Evolutionary conservation across 2,888 invertebrate genomes (phyloP), one percentile per base, ranked within the genome.

Genomic region (Neoaliturus tenellus): DNA sequence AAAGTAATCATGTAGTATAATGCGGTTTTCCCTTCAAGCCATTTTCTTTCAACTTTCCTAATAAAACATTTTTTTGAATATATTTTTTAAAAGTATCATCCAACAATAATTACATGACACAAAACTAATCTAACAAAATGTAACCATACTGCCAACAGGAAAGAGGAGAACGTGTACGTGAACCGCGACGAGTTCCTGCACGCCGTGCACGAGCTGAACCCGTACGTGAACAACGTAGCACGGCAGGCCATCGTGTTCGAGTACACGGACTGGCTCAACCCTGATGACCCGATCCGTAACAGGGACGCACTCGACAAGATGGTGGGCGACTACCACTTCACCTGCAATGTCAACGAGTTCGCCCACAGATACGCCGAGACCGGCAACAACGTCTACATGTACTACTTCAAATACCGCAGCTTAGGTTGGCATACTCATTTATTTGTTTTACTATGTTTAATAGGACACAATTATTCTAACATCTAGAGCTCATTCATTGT

Each of bases 321-420:
- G 93, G 96, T 98, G 33, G 98, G 98, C 14, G 98, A 99, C 90
- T 97, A 96, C 89, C 97, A 98, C 89, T 98, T 98, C 90, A 97
- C 98, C 28, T 99, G 99, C 91, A 96, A 96, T 89, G 98, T 98
- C 75, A 98, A 98, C 91, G 97, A 98, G 90, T 96, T 98, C 90
- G 97, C 98, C 25, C 94, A 96, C 88, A 75, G 89, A 73, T 98
- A 98, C 90, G 96, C 98, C 6, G 95, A 95, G 89, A 96, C 96
- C 83, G 97, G 97, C 14, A 96, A 96, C 90, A 95, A 95, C 89
- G 98, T 97, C 73, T 98, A 96, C 91, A 96, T 96, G 93, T 98
- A 98, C 91, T 96, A 97, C 90, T 98, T 96, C 91, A 96, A 95
- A 88, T 97, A 98, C 89, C 94, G 97, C 87, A 62, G 62, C 31